Evolutionary conservation across 2,797 vertebrate genomes (phyloP), one percentile per base, ranked within the genome.

Genomic region (Chaetodon trifasciatus): DNA sequence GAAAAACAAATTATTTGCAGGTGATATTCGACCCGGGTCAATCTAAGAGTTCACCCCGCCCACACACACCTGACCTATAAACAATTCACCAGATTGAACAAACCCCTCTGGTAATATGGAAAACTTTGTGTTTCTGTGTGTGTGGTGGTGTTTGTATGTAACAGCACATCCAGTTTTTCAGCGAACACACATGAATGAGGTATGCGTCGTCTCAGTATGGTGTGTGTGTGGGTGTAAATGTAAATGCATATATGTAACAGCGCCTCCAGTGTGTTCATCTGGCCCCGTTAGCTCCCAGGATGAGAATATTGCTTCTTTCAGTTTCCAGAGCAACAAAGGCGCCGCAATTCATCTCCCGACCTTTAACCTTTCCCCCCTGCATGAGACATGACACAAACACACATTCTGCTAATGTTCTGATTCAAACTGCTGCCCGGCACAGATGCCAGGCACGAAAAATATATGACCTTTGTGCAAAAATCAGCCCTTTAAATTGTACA

Each of bases 401-500:
- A 84, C 87, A 72, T 86, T 88, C 81, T 50, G 71, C 68, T 69
- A 85, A 91, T 82, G 82, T 86, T 90, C 57, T 8, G 77, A 76
- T 82, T 87, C 70, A 66, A 80, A 78, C 68, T 55, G 82, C 73
- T 21, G 67, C 85, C 89, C 37, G 11, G 81, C 65, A 39, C 24
- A 81, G 67, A 63, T 4, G 67, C 81, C 77, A 73, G 79, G 74
- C 83, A 79, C 24, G 8, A 76, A 65, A 91, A 90, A 90, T 79
- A 88, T 78, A 85, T 72, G 63, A 81, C 79, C 87, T 92, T 92
- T 94, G 89, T 92, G 93, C 93, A 91, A 89, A 84, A 91, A 88
- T 91, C 90, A 96, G 95, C 96, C 95, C 95, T 96, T 95, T 89
- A 73, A 79, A 85, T 84, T 86, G 76, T 84, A 88, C 74, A 35